These are phyloP conservation scores for Bolborhynchus lineola DNA, from an alignment of 2,113 vertebrate genomes.

Conservation along the genomic window DNA sequence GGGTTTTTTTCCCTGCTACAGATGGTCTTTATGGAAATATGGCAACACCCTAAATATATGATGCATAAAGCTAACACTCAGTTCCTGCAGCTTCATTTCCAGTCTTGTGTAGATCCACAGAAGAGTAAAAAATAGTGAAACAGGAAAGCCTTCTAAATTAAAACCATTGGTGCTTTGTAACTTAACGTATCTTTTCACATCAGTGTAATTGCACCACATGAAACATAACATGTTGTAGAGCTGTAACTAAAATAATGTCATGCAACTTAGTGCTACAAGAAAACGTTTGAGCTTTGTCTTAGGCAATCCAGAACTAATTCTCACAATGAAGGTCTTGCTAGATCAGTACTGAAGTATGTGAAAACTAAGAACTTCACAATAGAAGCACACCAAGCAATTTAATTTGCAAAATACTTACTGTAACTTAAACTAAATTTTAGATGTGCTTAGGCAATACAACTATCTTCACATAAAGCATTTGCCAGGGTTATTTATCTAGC, in stretches of 20 bases:
- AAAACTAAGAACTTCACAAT: conserved; percentile 47
- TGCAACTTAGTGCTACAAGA: neutral
- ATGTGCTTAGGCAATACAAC: conserved; percentile 10
- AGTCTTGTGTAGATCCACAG: neutral
- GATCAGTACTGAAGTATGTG: conserved; percentile 34
- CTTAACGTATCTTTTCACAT: conserved; percentile 9
- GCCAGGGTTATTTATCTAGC: conserved; percentile 7
- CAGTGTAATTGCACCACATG: neutral
- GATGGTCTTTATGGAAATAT: neutral
- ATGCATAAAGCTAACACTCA: conserved; percentile 5
- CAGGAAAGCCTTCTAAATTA: conserved; percentile 31
- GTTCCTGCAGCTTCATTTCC: conserved; percentile 26
- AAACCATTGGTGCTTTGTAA: conserved; percentile 1
- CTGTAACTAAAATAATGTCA: conserved; percentile 5
- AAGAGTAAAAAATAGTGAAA: conserved; percentile 20
- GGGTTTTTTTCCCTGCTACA: neutral
- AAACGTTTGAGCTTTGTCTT: conserved; percentile 41
- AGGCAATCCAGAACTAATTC: conserved; percentile 39
- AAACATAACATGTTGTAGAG: neutral
- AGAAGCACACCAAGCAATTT: conserved; percentile 58
- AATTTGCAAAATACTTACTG: conserved; percentile 56
- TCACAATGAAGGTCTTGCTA: neutral
- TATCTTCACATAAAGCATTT: conserved; percentile 49
- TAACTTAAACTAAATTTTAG: conserved; percentile 62
- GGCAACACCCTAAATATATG: neutral